These are phyloP conservation scores for Sebastes oblongus DNA, from an alignment of 2,797 vertebrate species.

Conservation along the genomic window DNA sequence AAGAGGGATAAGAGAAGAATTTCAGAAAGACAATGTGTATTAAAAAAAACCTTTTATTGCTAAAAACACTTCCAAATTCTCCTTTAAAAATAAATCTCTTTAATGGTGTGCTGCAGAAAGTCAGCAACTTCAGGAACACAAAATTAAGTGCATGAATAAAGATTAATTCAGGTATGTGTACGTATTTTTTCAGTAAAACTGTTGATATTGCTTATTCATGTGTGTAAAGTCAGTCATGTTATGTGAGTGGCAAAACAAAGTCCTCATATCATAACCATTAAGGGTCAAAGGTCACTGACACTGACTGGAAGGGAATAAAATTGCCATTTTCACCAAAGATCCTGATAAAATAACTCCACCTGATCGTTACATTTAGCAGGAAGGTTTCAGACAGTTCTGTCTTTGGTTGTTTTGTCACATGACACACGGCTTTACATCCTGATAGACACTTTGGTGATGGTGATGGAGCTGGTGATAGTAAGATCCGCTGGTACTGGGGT, in stretches of 20 bases:
- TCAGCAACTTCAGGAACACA: background rate
- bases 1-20: background rate
- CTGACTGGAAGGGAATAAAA: background rate
- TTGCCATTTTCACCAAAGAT: background rate
- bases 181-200: background rate
- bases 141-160: constrained; percentile 32
- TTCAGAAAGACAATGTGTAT: background rate
- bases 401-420: constrained; percentile 78
- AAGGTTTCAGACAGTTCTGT: background rate
- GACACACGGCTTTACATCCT: constrained; percentile 95
- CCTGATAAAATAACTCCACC: background rate
- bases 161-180: constrained; percentile 5
- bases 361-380: background rate
- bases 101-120: constrained; percentile 28
- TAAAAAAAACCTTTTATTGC: background rate
- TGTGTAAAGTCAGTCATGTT: background rate
- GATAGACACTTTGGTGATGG: constrained; percentile 90
- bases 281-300: background rate
- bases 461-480: constrained; percentile 88
- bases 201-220: constrained; percentile 9
- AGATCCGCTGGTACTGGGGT: constrained; percentile 88
- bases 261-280: background rate
- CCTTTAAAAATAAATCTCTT: constrained; percentile 57
- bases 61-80: constrained; percentile 5
- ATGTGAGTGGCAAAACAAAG: background rate